Evolutionary conservation across 1,140 invertebrate species (phyloP), one percentile per base, ranked within the genome.

Genomic region (Papilio xuthus): DNA sequence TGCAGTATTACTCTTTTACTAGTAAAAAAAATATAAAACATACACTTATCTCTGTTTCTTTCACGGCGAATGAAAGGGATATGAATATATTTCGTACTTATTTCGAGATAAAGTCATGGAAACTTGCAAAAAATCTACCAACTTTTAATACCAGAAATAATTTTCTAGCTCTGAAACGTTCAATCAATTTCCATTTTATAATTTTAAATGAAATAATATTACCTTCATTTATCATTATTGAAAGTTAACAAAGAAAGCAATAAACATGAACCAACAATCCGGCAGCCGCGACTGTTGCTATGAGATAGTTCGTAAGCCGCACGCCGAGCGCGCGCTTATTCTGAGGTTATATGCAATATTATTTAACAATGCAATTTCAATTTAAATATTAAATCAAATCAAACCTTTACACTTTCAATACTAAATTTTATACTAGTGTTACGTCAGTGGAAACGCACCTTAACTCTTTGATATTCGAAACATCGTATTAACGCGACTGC

Each of bases 301-400:
- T 7, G 60, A 28, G 60, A 67, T 67, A 67, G 26, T 67, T 67
- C 60, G 26, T 67, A 67, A 67, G 60, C 60, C 60, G 60, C 13
- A 7, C 60, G 26, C 60, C 12, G 23, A 26, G 60, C 60, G 60
- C 60, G 12, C 26, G 23, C 13, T 67, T 67, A 67, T 67, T 67
- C 7, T 67, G 60, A 67, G 26, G 26, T 67, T 67, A 32, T 28
- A 7, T 28, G 4, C 20, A 13, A 60, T 32, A 67, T 28, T 28
- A 15, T 67, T 28, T 32, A 26, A 60, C 4, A 60, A 26, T 60
- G 32, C 4, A 2, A 67, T 60, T 60, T 15, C 20, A 60, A 60
- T 60, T 60, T 60, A 4, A 50, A 60, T n/a, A 53, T 44, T 12
- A 44, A 47, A 47, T 9, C 32, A 37, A 37, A 37, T 37, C 32